Evolutionary conservation across 2,113 vertebrate species (phyloP), one percentile per base, ranked within the genome.

Genomic region (Chrysemys picta): DNA sequence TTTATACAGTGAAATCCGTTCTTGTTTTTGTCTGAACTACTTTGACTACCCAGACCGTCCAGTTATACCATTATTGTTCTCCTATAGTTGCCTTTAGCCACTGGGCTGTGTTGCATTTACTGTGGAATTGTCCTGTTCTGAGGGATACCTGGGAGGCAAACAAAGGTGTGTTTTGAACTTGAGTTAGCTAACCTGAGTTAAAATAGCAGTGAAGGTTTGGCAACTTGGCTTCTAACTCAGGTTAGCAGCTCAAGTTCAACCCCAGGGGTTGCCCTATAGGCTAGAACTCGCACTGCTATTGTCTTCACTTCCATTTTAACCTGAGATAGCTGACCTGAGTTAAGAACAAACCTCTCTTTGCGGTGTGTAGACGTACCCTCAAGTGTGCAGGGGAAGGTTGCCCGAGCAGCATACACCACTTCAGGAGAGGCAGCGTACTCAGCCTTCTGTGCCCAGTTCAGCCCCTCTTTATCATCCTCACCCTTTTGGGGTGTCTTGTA

Each of bases 11-110:
- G 47, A 92, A 85, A 86, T 50, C 84, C 27, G 4, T 92, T 57
- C 96, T 95, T 95, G 19, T 91, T 62, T 93, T 97, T 50, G 57
- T 45, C 53, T 89, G 89, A 94, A 90, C 91, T 97, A 80, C 57
- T 75, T 87, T 84, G 89, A 86, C 87, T 95, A 82, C 94, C 84
- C 94, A 72, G 83, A 90, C 92, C 87, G 4, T 72, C 65, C n/a
- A 38, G 65, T 38, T 72, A 22, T 21, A 19, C 91, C 76, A 85
- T 91, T 91, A 65, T 52, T 93, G 49, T 95, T 83, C 38, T 95
- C 27, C 56, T 65, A 65, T 69, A 90, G 84, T 84, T 92, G 78
- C 78, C 86, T 38, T 19, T 94, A 92, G 92, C 82, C 87, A 94
- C 79, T 80, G 79, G 12, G 57, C 72, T 6, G n/a, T 88, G 82